phyloP scores from a whole-genome alignment of 30 jellyfish, hydroid and myxozoan species.

The Cassiopea andromeda region DNA sequence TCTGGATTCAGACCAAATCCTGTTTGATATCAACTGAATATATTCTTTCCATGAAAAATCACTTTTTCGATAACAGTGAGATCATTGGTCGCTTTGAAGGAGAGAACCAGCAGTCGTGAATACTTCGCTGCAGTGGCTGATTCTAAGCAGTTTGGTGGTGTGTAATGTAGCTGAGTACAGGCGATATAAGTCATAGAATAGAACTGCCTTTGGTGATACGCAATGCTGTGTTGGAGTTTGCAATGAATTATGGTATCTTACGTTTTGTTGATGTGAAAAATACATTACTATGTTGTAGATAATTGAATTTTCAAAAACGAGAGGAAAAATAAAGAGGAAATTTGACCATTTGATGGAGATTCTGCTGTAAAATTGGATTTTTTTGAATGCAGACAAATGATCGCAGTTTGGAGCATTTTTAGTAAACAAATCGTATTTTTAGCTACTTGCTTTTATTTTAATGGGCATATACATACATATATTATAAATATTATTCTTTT shows the following conservation, averaged over 20 bases:
- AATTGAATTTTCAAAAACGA: constrained; percentile 10
- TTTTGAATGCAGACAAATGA: not conserved
- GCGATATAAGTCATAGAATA: not conserved
- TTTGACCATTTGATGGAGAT: constrained; percentile 57
- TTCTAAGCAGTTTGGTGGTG: not conserved
- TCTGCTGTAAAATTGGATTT: constrained; percentile 28
- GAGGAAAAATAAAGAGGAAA: not conserved
- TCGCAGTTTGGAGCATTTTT: constrained; percentile 5
- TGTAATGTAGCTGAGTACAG: not conserved
- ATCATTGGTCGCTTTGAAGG: not conserved
- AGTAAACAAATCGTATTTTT: constrained; percentile 2
- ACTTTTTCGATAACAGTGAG: not conserved
- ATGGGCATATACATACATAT: not conserved
- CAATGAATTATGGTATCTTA: too few species aligned
- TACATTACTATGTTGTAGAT: constrained; percentile 12
- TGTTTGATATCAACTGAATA: not conserved
- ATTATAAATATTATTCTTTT: not conserved
- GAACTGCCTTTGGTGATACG: too few species aligned
- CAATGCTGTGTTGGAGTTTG: too few species aligned
- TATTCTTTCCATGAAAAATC: not conserved
- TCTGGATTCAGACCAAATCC: not conserved
- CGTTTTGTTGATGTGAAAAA: not conserved
- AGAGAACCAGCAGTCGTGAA: not conserved
- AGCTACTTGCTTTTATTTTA: not conserved
- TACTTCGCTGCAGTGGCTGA: too few species aligned